Evolutionary conservation across 2,888 invertebrate genomes (phyloP).

Genomic region (Toxonevra muliebris): DNA sequence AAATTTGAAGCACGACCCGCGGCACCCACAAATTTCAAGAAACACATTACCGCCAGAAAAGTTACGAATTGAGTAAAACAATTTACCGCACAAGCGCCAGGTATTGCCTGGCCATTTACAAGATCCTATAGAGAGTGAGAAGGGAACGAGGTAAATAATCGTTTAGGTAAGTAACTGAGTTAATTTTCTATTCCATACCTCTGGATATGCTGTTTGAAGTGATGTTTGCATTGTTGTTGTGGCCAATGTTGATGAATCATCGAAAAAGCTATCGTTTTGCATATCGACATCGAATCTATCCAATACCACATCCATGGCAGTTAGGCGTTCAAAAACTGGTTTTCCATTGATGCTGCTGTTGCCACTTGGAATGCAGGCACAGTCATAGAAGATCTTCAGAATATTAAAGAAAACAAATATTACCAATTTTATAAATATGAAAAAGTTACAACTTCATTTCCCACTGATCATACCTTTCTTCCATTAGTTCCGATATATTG

Average conservation of each 20-base stretch:
- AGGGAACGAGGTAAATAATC: neutral
- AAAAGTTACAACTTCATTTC: neutral
- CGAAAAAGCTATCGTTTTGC: slow-evolving; percentile 2
- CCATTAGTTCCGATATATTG: slow-evolving; percentile 63
- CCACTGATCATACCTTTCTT: slow-evolving; percentile 59
- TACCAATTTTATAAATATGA: neutral
- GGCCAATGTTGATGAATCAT: slow-evolving; percentile 3
- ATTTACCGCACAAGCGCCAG: slow-evolving; percentile 70
- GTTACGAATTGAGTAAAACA: slow-evolving; percentile 69
- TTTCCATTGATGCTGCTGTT: slow-evolving; percentile 36
- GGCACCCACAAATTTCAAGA: slow-evolving; percentile 70
- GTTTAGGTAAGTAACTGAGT: neutral
- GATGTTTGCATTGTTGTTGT: slow-evolving; percentile 16
- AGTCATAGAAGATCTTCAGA: slow-evolving; percentile 56
- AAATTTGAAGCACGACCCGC: slow-evolving; percentile 73
- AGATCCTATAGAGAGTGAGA: slow-evolving; percentile 36
- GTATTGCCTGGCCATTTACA: slow-evolving; percentile 64
- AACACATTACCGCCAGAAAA: slow-evolving; percentile 69
- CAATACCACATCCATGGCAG: slow-evolving; percentile 43
- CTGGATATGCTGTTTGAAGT: slow-evolving; percentile 32
- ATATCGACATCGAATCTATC: neutral
- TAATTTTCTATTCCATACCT: slow-evolving; percentile 38
- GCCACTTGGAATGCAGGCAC: slow-evolving; percentile 54
- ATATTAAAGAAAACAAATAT: neutral
- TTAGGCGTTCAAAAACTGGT: slow-evolving; percentile 52